Conservation (phyloP, 2,888 invertebrate species). For the Cosmopolites sordidus region DNA sequence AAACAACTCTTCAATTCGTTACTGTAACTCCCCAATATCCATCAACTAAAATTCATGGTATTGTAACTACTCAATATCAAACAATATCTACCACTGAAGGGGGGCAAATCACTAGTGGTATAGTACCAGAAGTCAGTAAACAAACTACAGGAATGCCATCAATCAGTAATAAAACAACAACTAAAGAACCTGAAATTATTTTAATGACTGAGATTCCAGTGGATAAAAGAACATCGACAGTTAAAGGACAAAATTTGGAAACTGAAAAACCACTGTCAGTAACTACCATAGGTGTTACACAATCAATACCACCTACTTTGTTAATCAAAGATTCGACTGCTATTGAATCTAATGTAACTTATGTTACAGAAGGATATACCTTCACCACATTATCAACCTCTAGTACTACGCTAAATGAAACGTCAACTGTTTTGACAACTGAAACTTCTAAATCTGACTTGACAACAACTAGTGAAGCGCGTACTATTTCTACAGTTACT, state of each 20-base stretch:
- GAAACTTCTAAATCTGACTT: not conserved
- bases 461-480: not conserved
- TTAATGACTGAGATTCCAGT: not conserved
- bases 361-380: not conserved
- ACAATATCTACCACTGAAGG: slow-evolving; percentile 9
- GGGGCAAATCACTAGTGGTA: slow-evolving; percentile 4
- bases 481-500: too few relatives aligned
- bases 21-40: slow-evolving; percentile 33
- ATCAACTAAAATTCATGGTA: not conserved
- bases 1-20: slow-evolving; percentile 31
- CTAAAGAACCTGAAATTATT: not conserved
- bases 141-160: slow-evolving; percentile 1
- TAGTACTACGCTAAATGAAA: not conserved
- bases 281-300: not conserved
- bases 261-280: not conserved
- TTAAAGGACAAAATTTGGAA: not conserved
- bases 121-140: not conserved
- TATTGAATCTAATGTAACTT: not conserved
- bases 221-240: not conserved
- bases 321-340: not conserved
- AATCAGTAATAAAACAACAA: not conserved
- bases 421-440: too few relatives aligned
- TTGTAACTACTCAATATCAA: slow-evolving; percentile 6
- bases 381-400: not conserved
- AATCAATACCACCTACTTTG: not conserved